Conservation (phyloP, 2,797 vertebrate species). For the Hippocampus kuda region DNA sequence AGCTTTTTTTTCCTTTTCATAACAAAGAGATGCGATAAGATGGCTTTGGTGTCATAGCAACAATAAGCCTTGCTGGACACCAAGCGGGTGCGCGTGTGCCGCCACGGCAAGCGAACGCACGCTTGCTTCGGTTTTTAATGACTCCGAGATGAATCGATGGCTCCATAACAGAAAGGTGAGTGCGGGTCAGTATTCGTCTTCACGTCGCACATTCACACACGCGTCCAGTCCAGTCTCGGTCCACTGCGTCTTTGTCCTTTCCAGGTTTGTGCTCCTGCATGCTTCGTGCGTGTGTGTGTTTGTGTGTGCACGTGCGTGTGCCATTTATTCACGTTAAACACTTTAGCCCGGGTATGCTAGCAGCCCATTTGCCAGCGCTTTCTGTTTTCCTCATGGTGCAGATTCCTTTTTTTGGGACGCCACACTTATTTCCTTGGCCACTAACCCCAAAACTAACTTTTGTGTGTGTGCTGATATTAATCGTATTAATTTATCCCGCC, state of each 20-base stretch:
- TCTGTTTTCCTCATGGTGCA: conserved; percentile 13
- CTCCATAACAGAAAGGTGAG: conserved; percentile 1
- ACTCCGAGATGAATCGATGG: background rate
- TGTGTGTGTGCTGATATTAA: conserved; percentile 59
- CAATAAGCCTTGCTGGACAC: background rate
- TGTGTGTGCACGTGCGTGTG: background rate
- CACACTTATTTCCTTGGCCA: conserved; percentile 7
- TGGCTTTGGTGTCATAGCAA: conserved; percentile 1
- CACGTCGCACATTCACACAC: conserved; percentile 34
- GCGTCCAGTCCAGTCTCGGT: conserved; percentile 14
- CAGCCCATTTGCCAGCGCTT: background rate
- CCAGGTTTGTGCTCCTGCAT: conserved; percentile 35
- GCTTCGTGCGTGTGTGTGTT: conserved; percentile 15
- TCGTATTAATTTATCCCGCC: conserved; percentile 90
- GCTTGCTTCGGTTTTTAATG: background rate
- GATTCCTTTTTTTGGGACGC: conserved; percentile 8
- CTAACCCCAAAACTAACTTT: conserved; percentile 55
- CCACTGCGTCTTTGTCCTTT: conserved; percentile 29
- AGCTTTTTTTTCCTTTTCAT: background rate
- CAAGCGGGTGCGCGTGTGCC: no score
- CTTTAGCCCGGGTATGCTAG: background rate
- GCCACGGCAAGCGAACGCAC: background rate
- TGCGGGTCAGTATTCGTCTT: conserved; percentile 39
- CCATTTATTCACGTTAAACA: background rate
- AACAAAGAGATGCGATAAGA: background rate